Evolutionary conservation across 2,797 vertebrate genomes (phyloP).

Genomic region (Onychomys leucogaster): DNA sequence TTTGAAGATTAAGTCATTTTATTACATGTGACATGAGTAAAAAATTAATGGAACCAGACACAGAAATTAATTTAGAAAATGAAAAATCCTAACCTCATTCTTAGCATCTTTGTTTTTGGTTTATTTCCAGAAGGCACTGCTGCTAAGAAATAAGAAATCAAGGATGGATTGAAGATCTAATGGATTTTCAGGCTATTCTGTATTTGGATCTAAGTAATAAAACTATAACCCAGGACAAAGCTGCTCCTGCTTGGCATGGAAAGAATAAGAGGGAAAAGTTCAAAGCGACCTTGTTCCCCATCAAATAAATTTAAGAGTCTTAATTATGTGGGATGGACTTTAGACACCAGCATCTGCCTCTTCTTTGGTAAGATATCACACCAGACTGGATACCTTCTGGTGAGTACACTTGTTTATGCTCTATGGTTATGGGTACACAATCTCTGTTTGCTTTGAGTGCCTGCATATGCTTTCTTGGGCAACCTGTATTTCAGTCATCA

Average conservation of each 20-base stretch:
- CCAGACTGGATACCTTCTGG: neutral
- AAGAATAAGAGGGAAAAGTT: neutral
- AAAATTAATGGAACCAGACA: neutral
- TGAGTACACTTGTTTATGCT: neutral
- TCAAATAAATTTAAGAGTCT: neutral
- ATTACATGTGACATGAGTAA: neutral
- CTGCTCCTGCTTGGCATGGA: neutral
- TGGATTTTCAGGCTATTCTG: neutral
- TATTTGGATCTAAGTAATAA: neutral
- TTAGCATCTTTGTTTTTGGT: neutral
- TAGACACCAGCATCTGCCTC: too few species aligned
- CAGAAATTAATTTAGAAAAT: neutral
- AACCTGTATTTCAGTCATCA: neutral
- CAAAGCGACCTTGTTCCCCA: neutral
- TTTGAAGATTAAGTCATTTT: neutral
- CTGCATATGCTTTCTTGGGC: neutral
- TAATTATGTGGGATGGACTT: accelerated
- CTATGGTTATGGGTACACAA: accelerated
- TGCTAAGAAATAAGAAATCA: neutral
- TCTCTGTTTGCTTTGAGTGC: neutral
- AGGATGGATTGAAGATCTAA: neutral
- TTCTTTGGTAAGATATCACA: neutral
- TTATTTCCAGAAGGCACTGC: neutral
- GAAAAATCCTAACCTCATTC: neutral
- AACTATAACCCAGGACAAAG: neutral